Evolutionary conservation across 2,888 invertebrate genomes (phyloP), one percentile per base, ranked within the genome.

Genomic region (Seira ritae): DNA sequence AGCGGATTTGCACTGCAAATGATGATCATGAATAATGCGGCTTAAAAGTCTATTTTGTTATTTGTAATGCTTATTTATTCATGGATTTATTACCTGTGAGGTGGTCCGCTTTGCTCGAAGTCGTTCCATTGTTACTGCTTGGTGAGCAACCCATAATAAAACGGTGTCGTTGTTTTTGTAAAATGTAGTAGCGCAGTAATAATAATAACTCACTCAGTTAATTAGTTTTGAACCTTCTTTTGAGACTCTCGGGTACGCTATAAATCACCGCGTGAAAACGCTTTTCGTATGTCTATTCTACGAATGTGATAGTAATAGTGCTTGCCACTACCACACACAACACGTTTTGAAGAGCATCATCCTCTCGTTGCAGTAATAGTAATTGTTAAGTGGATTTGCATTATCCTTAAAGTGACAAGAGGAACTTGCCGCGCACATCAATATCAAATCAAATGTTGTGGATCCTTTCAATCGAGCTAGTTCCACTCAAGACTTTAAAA

Each of bases 61-160:
- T 8, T 31, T 8, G 31, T 8, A 8, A 50, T 50, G 50, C 50
- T n/a, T 50, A 50, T 8, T 12, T 50, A 50, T 50, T 50, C 50
- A 50, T 50, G 17, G 50, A 50, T 50, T 50, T 50, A 50, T 68
- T 80, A 81, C 81, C 81, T 81, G 81, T 20, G 76, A 81, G 81
- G 81, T 81, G 81, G 81, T 76, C 81, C 71, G 75, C 66, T 81
- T 81, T 81, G 80, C 73, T 80, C 70, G 81, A 74, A 65, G 66
- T 81, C 0, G 81, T 37, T 68, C 81, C 81, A 81, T 81, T 81
- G 73, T 81, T 81, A 22, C 81, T 81, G 31, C 75, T 76, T 60
- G 81, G 81, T 81, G 81, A 81, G 60, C 81, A 81, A 67, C 81
- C 81, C 81, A 81, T 81, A 68, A 31, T 68, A 31, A 68, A 10